Evolutionary conservation across 1,140 invertebrate species (phyloP), one percentile per base, ranked within the genome.

Genomic region (Tachypleus tridentatus): DNA sequence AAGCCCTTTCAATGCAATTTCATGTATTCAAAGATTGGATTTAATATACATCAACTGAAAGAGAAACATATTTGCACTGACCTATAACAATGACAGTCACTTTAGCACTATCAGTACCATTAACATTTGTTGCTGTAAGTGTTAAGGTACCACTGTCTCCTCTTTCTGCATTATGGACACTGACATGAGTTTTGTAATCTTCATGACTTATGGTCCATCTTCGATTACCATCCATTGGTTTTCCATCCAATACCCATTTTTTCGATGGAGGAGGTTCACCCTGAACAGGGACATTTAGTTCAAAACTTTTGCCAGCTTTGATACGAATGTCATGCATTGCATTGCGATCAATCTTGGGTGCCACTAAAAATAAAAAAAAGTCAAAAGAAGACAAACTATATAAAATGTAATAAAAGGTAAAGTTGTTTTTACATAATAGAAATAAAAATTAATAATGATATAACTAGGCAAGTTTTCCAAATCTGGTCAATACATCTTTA

Each of bases 221-320:
- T 72, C 94, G 91, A 53, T 82, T 84, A 65, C 87, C 86, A 62
- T 89, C 80, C 4, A 98, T 77, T 10, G 85, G 79, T 65, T 86
- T 85, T 10, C 87, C 93, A 70, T 90, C 90, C 61, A 93, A 80
- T 4, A 82, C 82, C 96, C 96, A 99, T 80, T 89, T 87, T 72
- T 97, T 97, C 47, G 81, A 86, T 70, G 97, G 93, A 65, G 90
- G 89, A 1, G 96, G 96, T 77, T 97, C 93, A 51, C 94, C 97
- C 70, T 81, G 86, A 51, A 97, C 93, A 29, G 94, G 94, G 4
- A 98, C 89, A 74, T 93, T 88, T 70, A 97, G 87, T 74, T 95
- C 89, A 76, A 97, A 93, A 75, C 89, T 87, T 74, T 91, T 87
- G 57, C 97, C 95, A 54, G 92, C 94, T 67, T 87, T 85, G 59